Evolutionary conservation across 2,113 vertebrate genomes (phyloP).

Genomic region (Centropus unirufus): DNA sequence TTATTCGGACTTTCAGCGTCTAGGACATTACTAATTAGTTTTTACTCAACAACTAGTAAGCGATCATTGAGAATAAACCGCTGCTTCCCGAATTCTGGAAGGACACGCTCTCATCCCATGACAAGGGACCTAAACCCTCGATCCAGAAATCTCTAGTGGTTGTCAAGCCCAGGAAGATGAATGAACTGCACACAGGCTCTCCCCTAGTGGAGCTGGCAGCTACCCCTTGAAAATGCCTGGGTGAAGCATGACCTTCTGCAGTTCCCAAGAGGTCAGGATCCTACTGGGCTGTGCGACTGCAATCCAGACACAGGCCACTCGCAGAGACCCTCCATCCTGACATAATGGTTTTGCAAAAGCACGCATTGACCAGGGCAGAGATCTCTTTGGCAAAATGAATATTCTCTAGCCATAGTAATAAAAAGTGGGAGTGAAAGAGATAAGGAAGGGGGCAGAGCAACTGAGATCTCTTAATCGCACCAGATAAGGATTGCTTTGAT

Average conservation of each 20-base stretch:
- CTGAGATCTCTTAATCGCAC: neutral
- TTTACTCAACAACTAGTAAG: neutral
- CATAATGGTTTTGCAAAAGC: accelerated
- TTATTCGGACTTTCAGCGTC: neutral
- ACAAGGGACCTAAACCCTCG: neutral
- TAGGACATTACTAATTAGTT: neutral
- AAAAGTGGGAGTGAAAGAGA: neutral
- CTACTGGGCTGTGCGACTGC: neutral
- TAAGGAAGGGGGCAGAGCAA: neutral
- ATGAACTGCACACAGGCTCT: neutral
- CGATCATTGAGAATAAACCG: neutral
- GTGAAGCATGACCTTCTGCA: neutral
- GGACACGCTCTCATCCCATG: neutral
- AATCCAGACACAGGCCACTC: neutral
- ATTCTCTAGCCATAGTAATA: neutral
- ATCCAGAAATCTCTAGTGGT: neutral
- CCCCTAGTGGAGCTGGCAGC: neutral
- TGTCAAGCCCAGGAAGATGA: neutral
- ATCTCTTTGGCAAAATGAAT: neutral
- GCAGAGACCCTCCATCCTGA: neutral
- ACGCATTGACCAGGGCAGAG: accelerated
- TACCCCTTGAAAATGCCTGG: neutral
- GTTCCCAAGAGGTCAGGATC: neutral
- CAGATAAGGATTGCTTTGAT: slow-evolving; percentile 26
- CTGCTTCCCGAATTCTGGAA: neutral